phyloP scores from a whole-genome alignment of 2,797 vertebrate genomes.

The Thalassophryne amazonica region DNA sequence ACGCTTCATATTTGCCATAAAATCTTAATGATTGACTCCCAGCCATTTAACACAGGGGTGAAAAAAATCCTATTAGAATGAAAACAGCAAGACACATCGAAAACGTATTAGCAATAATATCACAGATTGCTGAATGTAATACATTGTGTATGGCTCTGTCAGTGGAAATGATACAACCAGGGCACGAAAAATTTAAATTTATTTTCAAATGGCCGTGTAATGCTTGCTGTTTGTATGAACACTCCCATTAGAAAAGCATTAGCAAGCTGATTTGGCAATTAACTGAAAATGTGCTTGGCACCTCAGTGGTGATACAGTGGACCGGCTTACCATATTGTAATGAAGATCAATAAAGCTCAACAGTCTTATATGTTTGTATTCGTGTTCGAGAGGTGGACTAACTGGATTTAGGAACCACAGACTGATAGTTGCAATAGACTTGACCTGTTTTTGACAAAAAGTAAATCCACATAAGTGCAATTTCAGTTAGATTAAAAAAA shows the following conservation, averaged over 20 bases:
- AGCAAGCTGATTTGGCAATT: constrained; percentile 41
- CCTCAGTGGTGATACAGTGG: constrained; percentile 23
- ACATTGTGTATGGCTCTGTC: constrained; percentile 25
- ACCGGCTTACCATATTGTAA: constrained; percentile 3
- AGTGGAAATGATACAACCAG: constrained; percentile 30
- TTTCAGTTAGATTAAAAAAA: constrained; percentile 17
- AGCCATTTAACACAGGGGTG: constrained; percentile 19
- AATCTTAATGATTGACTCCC: constrained; percentile 56
- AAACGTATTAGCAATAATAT: constrained; percentile 52
- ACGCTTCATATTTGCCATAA: constrained; percentile 59
- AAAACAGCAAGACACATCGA: constrained; percentile 39
- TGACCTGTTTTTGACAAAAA: constrained; percentile 20
- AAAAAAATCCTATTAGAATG: constrained; percentile 53
- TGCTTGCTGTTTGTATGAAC: constrained; percentile 51
- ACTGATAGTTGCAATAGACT: constrained; percentile 19
- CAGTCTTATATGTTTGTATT: background rate
- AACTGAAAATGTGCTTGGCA: constrained; percentile 30
- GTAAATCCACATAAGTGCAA: background rate
- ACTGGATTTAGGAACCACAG: constrained; percentile 27
- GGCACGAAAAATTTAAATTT: constrained; percentile 22
- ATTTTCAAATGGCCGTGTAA: constrained; percentile 38
- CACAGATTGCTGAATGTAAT: constrained; percentile 27
- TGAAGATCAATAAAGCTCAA: constrained; percentile 7
- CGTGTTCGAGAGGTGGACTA: constrained; percentile 4
- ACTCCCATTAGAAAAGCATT: constrained; percentile 53